Conservation (phyloP, 2,113 vertebrate genomes). For the Phylloscopus trochilus region DNA sequence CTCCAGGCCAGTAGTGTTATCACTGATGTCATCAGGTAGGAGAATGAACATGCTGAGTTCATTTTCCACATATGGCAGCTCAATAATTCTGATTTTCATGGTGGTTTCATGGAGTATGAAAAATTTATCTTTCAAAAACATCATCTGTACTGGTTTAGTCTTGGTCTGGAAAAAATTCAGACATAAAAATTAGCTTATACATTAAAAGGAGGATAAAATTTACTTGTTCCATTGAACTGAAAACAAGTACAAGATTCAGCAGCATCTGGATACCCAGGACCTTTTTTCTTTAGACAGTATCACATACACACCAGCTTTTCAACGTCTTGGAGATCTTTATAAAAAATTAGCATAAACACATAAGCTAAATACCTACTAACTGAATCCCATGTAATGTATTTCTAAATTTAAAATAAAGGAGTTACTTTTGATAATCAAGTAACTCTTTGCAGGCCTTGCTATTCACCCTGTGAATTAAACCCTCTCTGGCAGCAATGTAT, state of each 20-base stretch:
- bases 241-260: not conserved
- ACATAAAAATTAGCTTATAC: not conserved
- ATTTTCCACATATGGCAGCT: slow-evolving; percentile 77
- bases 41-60: slow-evolving; percentile 86
- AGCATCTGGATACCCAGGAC: not conserved
- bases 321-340: not conserved
- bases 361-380: not conserved
- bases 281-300: not conserved
- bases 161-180: slow-evolving; percentile 62
- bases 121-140: slow-evolving; percentile 73
- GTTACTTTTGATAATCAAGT: not conserved
- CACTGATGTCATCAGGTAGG: slow-evolving; percentile 72
- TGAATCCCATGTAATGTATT: not conserved
- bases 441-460: not conserved
- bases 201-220: not conserved
- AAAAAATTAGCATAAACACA: not conserved
- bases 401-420: not conserved
- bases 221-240: not conserved
- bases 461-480: not conserved
- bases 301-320: not conserved
- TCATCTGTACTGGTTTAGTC: slow-evolving; percentile 82
- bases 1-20: slow-evolving; percentile 76
- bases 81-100: slow-evolving; percentile 72
- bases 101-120: slow-evolving; percentile 49
- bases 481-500: not conserved